Evolutionary conservation across 2,113 vertebrate species (phyloP).

Genomic region (Sisor rabdophorus): DNA sequence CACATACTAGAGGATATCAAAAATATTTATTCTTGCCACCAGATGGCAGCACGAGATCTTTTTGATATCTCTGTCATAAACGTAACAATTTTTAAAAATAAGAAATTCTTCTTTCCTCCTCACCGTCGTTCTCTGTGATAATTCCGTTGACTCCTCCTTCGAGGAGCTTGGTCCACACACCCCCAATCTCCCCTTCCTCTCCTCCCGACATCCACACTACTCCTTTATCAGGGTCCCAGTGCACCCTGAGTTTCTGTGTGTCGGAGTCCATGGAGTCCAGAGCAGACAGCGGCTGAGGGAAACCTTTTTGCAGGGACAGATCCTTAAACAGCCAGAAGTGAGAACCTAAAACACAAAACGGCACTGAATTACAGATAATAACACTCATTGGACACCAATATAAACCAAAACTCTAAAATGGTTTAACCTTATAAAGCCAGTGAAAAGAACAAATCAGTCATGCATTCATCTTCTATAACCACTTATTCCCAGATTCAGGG

Average conservation of each 20-base stretch:
- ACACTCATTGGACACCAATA: not conserved
- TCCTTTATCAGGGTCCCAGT: constrained; percentile 61
- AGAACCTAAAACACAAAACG: constrained; percentile 51
- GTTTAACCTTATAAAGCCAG: not conserved
- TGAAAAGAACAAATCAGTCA: not conserved
- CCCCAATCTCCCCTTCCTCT: constrained; percentile 20
- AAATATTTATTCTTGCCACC: no score
- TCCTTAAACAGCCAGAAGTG: constrained; percentile 68
- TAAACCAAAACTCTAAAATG: not conserved
- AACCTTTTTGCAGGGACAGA: constrained; percentile 65
- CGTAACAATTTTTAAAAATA: not conserved
- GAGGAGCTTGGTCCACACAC: constrained; percentile 61
- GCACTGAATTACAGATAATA: not conserved
- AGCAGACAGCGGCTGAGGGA: constrained; percentile 59
- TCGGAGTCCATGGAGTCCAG: constrained; percentile 39
- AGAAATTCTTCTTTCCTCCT: constrained; percentile 19
- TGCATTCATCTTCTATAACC: no score
- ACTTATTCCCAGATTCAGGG: no score
- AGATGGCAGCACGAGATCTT: no score
- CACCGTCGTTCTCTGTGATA: constrained; percentile 57
- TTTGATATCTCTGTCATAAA: no score
- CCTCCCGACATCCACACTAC: constrained; percentile 56
- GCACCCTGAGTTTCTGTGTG: constrained; percentile 46
- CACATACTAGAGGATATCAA: not conserved
- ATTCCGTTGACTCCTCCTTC: constrained; percentile 64